phyloP scores from a whole-genome alignment of 2,113 vertebrate species.

The Camelus bactrianus region DNA sequence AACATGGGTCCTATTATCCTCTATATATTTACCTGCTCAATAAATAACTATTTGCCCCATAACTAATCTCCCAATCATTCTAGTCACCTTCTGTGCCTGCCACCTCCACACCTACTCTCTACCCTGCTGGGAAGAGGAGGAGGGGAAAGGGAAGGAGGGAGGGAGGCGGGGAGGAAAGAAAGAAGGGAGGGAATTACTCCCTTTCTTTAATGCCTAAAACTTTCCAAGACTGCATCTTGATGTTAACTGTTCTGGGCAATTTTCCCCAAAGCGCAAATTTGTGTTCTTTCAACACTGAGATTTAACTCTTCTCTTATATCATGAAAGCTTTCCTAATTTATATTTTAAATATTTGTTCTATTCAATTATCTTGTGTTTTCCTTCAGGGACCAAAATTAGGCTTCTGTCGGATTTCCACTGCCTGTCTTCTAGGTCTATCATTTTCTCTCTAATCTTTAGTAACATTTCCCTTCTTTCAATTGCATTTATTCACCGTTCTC shows the following conservation, averaged over 20 bases:
- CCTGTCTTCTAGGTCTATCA: neutral
- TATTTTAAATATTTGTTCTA: conserved; percentile 12
- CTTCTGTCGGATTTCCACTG: neutral
- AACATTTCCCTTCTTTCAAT: neutral
- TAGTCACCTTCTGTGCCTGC: neutral
- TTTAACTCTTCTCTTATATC: neutral
- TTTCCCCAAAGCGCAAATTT: neutral
- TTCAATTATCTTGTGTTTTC: neutral
- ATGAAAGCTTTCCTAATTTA: neutral
- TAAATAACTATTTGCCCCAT: neutral
- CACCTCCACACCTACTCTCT: neutral
- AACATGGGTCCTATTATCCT: neutral
- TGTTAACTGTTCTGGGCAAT: neutral
- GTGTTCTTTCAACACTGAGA: neutral
- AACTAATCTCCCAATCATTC: neutral
- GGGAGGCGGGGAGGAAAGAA: too few relatives aligned
- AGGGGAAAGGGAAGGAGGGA: fast-evolving
- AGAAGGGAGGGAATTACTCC: neutral
- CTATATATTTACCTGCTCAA: neutral
- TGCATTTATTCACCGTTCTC: neutral
- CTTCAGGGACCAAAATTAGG: neutral
- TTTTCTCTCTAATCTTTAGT: neutral
- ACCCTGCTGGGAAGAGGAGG: neutral
- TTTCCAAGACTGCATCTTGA: neutral
- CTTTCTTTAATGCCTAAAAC: neutral